Conservation (phyloP, 2,888 invertebrate species). For the Schrankia costaestrigalis region DNA sequence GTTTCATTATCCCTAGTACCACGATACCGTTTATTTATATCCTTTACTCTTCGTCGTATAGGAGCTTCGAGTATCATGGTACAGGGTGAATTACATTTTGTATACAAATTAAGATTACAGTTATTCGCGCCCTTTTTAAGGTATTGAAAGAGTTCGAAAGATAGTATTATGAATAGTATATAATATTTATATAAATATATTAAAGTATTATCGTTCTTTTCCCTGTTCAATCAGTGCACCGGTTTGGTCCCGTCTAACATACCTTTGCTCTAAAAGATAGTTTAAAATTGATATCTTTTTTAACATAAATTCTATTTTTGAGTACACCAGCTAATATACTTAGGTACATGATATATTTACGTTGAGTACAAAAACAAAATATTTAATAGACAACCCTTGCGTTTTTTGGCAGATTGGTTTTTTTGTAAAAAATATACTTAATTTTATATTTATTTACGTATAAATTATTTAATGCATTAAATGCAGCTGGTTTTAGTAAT, state of each 20-base stretch:
- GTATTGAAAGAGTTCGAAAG: constrained; percentile 59
- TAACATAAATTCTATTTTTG: no score
- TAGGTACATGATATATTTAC: no score
- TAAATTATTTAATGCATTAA: constrained; percentile 65
- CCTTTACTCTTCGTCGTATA: constrained; percentile 11
- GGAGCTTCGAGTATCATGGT: constrained; percentile 19
- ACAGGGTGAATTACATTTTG: constrained; percentile 23
- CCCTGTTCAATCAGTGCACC: constrained; percentile 61
- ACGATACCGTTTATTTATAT: no score
- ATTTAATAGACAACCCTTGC: constrained; percentile 23
- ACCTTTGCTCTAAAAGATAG: constrained; percentile 23
- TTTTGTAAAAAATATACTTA: constrained; percentile 10
- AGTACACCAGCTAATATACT: no score
- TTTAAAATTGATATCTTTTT: no score
- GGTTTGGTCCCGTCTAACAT: constrained; percentile 70
- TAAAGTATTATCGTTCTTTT: constrained; percentile 54
- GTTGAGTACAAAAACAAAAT: no score
- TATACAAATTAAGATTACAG: constrained; percentile 15
- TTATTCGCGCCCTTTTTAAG: constrained; percentile 29
- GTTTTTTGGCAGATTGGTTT: constrained; percentile 33
- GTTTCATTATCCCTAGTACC: no score
- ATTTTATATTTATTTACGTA: constrained; percentile 58
- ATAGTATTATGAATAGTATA: no score
- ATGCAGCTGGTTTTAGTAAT: constrained; percentile 59
- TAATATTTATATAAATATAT: no score